phyloP scores from a whole-genome alignment of 2,888 invertebrate species.

The Patella depressa region DNA sequence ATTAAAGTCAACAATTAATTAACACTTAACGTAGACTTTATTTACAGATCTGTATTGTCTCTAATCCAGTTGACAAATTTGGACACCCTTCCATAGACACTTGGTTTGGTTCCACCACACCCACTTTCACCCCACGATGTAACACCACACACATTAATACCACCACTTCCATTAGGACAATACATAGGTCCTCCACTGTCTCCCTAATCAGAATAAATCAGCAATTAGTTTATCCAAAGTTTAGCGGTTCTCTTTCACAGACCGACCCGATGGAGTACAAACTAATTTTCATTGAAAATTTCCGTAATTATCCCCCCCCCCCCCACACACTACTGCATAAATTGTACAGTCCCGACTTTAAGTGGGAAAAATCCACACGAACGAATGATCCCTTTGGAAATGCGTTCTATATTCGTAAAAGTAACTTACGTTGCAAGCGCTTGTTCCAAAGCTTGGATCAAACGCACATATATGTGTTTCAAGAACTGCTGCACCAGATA shows the following conservation, averaged over 20 bases:
- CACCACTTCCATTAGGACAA: constrained; percentile 4
- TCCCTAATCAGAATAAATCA: background rate
- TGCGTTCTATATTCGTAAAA: too few relatives aligned
- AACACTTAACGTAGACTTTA: too few relatives aligned
- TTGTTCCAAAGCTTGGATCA: background rate
- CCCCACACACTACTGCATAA: too few relatives aligned
- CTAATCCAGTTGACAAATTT: background rate
- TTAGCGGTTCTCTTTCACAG: too few relatives aligned
- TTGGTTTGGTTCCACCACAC: background rate
- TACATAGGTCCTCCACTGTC: constrained; percentile 8
- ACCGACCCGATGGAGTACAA: too few relatives aligned
- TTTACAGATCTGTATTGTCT: background rate
- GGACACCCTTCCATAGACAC: background rate
- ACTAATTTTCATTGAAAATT: too few relatives aligned
- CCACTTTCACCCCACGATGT: background rate
- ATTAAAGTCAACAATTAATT: too few relatives aligned
- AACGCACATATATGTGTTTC: background rate
- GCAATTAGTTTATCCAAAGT: too few relatives aligned
- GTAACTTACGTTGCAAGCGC: background rate
- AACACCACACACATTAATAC: background rate
- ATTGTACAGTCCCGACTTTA: too few relatives aligned
- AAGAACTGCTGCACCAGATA: background rate
- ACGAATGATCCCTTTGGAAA: too few relatives aligned
- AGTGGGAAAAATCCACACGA: too few relatives aligned
- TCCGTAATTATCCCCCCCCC: too few relatives aligned